phyloP scores from a whole-genome alignment of 2,797 vertebrate genomes.

The Sciaenops ocellatus region DNA sequence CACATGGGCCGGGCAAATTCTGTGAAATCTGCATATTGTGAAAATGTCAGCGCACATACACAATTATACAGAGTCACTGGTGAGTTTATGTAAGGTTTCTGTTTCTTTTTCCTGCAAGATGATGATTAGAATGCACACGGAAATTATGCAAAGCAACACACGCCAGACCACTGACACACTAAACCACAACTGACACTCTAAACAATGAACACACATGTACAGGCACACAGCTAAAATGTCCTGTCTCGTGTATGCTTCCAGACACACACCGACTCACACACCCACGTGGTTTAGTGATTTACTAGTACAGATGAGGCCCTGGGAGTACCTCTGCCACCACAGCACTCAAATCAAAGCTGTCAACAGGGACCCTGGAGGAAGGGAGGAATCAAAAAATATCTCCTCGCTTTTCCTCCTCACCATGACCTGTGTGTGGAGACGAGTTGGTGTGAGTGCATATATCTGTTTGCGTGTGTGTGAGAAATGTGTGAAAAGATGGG shows the following conservation, averaged over 20 bases:
- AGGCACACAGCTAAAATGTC: constrained; percentile 46
- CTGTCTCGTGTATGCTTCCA: constrained; percentile 33
- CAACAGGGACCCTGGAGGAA: constrained; percentile 78
- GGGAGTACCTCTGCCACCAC: constrained; percentile 74
- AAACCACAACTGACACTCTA: constrained; percentile 9
- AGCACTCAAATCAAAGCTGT: constrained; percentile 83
- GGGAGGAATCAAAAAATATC: constrained; percentile 79
- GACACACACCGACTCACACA: constrained; percentile 28
- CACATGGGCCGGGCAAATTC: constrained; percentile 36
- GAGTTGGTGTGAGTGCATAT: constrained; percentile 50
- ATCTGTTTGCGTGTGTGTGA: constrained; percentile 40
- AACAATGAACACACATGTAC: constrained; percentile 50
- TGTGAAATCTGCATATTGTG: constrained; percentile 36
- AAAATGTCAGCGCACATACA: constrained; percentile 4
- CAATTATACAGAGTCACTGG: constrained; percentile 14
- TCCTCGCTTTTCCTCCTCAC: constrained; percentile 65
- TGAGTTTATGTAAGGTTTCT: constrained; percentile 1
- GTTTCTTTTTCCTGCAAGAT: neutral
- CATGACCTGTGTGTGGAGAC: constrained; percentile 67
- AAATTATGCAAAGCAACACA: constrained; percentile 13
- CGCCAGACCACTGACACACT: constrained; percentile 5
- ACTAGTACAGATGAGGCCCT: constrained; percentile 77
- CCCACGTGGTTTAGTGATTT: constrained; percentile 69
- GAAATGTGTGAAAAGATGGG: constrained; percentile 59
- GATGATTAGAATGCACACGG: too few species aligned